Evolutionary conservation across 2,797 vertebrate species (phyloP), one percentile per base, ranked within the genome.

Genomic region (Odontamblyopus rebecca): DNA sequence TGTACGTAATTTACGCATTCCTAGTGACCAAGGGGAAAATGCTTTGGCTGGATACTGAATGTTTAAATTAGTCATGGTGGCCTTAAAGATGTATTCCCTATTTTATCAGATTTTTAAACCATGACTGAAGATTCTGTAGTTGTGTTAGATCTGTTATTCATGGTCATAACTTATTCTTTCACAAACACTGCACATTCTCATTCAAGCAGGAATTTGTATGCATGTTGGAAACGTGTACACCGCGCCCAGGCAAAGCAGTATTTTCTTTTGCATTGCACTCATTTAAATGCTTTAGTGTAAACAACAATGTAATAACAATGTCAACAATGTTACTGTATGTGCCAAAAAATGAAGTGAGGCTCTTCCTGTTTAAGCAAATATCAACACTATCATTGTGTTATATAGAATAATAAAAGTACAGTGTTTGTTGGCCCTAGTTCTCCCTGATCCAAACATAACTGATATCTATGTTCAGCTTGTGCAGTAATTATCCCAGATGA

Each of bases 401-500:
- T 8, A 7, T 53, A 53, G 6, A 54, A n/a, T 7, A n/a, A 54
- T 54, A 16, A 5, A 53, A 53, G 16, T 57, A 12, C n/a, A 57
- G 23, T 57, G 23, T 23, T 8, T 23, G 7, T 9, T 26, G 54
- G 23, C 23, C 3, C 16, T 62, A n/a, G 19, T 38, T 62, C 61
- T 30, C 32, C 59, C 13, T 59, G 27, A 74, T n/a, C 57, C 16
- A 9, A 54, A 26, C 61, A 4, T 9, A 38, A n/a, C 16, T 41
- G 16, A 67, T 48, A 51, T 27, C 63, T 5, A 26, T 30, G 53
- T 23, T 41, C 7, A 27, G 6, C 50, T 54, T 27, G 57, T 53
- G 50, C 57, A 63, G 66, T 78, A 68, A 71, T 73, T 53, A 76
- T 69, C 38, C n/a, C 50, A 44, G 29, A 60, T 60, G 44, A 23